phyloP scores from a whole-genome alignment of 1,140 invertebrate genomes.

The Hestina assimilis region DNA sequence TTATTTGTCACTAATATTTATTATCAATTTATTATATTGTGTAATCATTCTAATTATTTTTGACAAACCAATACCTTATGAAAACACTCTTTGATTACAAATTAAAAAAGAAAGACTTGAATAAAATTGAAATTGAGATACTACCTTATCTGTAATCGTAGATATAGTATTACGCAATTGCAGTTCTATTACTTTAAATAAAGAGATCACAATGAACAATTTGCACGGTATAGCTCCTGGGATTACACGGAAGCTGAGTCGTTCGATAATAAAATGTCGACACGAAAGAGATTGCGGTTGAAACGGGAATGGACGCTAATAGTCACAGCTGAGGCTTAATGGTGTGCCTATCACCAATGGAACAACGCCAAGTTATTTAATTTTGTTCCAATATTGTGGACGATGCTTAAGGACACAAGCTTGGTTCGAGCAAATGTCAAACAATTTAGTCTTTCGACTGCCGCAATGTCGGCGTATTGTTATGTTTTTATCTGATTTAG shows the following conservation, averaged over 20 bases:
- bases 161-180: too few species aligned
- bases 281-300: conserved; percentile 47
- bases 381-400: conserved; percentile 24
- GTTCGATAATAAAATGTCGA: conserved; percentile 59
- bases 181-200: background rate
- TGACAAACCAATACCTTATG: too few species aligned
- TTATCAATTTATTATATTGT: too few species aligned
- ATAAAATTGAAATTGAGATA: too few species aligned
- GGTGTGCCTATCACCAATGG: conserved; percentile 45
- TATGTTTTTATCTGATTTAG: too few species aligned
- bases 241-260: conserved; percentile 49
- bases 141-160: too few species aligned
- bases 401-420: conserved; percentile 2
- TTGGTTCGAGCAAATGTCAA: conserved; percentile 1
- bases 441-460: background rate
- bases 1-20: too few species aligned
- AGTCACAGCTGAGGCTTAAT: conserved; percentile 44
- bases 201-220: background rate
- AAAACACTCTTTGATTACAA: too few species aligned
- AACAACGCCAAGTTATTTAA: conserved; percentile 46
- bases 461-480: background rate
- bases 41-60: too few species aligned
- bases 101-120: background rate
- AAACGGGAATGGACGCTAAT: conserved; percentile 38
- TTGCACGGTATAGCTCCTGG: conserved; percentile 17